Evolutionary conservation across 2,113 vertebrate species (phyloP).

Genomic region (Climacteris rufus): DNA sequence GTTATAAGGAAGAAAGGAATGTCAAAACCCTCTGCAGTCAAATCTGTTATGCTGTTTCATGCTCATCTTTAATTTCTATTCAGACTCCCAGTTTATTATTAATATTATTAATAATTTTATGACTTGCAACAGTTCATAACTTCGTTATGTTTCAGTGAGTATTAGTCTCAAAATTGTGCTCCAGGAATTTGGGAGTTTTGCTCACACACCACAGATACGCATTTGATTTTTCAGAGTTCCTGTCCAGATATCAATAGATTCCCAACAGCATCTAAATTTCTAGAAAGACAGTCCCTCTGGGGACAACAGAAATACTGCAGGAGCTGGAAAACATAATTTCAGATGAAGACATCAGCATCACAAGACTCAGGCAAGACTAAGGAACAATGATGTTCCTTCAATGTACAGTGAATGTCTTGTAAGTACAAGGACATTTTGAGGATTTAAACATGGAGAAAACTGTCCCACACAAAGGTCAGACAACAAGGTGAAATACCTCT

Average conservation of each 20-base stretch:
- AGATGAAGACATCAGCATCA: background rate
- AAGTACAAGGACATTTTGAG: background rate
- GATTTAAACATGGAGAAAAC: background rate
- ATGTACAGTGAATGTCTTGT: background rate
- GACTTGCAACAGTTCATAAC: fast-evolving
- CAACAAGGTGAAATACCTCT: fast-evolving
- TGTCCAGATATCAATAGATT: background rate
- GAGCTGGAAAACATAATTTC: background rate
- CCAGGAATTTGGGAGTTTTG: background rate
- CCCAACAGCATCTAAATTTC: background rate
- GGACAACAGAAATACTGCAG: background rate
- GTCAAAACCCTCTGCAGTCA: background rate
- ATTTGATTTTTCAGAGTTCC: background rate
- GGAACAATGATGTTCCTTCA: fast-evolving
- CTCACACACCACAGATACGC: fast-evolving
- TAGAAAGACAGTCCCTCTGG: background rate
- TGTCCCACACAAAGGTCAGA: background rate
- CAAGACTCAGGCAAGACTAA: background rate
- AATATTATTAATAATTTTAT: background rate
- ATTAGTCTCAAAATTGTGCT: background rate
- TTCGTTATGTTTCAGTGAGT: background rate
- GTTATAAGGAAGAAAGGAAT: background rate
- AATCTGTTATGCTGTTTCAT: background rate
- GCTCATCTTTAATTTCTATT: background rate
- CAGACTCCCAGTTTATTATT: background rate